These are phyloP conservation scores for Nannospalax galili DNA, from an alignment of 2,113 vertebrate genomes.

Conservation along the genomic window DNA sequence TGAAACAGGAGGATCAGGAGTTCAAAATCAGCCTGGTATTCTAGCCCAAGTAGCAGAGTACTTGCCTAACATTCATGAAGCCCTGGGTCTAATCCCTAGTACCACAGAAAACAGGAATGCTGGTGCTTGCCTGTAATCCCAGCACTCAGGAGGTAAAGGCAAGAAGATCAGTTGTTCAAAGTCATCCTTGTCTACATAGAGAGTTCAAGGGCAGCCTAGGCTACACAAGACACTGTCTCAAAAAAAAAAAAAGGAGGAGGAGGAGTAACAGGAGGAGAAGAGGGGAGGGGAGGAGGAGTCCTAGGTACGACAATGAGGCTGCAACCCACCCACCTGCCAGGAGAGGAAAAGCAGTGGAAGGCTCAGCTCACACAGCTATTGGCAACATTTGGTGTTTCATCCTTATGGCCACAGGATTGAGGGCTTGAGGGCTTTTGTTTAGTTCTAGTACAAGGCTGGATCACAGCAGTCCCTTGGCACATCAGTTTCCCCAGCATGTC, in stretches of 20 bases:
- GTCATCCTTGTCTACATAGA: not conserved
- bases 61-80: not conserved
- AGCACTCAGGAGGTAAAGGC: not conserved
- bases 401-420: not conserved
- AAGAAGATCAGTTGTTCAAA: not conserved
- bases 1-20: not conserved
- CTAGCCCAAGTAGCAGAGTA: not conserved
- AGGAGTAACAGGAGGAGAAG: too few species aligned
- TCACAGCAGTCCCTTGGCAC: not conserved
- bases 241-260: not conserved
- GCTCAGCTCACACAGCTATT: accelerated
- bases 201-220: not conserved
- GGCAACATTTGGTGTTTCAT: not conserved
- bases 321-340: too few species aligned
- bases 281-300: not conserved
- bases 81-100: not conserved
- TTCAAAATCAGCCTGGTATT: not conserved
- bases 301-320: not conserved
- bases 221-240: too few species aligned
- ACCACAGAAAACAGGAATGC: not conserved
- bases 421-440: not conserved
- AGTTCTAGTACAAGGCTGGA: not conserved
- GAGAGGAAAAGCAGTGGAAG: not conserved
- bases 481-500: not conserved
- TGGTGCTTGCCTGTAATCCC: not conserved